Conservation (phyloP, 2,888 invertebrate species). For the Ornithoptera alexandrae region DNA sequence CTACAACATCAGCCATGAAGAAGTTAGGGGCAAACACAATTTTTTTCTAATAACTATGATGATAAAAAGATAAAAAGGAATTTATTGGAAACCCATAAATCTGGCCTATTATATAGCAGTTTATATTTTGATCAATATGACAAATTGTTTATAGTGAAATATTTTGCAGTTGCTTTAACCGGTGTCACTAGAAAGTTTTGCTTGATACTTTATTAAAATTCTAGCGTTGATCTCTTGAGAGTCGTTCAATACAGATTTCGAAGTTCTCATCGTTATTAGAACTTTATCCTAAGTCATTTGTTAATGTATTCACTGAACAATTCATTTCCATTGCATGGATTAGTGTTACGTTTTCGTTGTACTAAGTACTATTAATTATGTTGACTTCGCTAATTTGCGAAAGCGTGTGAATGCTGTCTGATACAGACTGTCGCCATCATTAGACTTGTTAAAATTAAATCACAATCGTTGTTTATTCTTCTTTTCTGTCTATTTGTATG, state of each 20-base stretch:
- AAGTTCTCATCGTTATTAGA: conserved; percentile 25
- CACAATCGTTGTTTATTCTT: not conserved
- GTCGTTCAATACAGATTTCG: conserved; percentile 5
- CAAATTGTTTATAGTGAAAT: no score
- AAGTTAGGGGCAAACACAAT: no score
- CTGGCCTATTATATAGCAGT: no score
- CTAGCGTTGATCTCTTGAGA: not conserved
- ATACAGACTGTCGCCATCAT: conserved; percentile 24
- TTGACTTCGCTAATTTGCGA: conserved; percentile 24
- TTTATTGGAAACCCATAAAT: no score
- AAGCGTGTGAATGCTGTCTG: conserved; percentile 25
- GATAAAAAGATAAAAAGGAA: no score
- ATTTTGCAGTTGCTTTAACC: not conserved
- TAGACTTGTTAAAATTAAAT: conserved; percentile 1
- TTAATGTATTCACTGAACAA: conserved; percentile 22
- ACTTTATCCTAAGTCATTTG: conserved; percentile 11
- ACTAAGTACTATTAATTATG: conserved; percentile 19
- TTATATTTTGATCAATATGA: no score
- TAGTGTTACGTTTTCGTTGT: conserved; percentile 4
- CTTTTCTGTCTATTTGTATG: not conserved
- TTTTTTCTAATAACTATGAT: no score
- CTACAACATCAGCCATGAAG: no score
- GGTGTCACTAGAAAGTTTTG: not conserved
- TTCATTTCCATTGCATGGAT: conserved; percentile 20
- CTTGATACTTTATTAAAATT: not conserved